These are phyloP conservation scores for Pollenia angustigena DNA, from an alignment of 2,888 invertebrate species.

Conservation along the genomic window DNA sequence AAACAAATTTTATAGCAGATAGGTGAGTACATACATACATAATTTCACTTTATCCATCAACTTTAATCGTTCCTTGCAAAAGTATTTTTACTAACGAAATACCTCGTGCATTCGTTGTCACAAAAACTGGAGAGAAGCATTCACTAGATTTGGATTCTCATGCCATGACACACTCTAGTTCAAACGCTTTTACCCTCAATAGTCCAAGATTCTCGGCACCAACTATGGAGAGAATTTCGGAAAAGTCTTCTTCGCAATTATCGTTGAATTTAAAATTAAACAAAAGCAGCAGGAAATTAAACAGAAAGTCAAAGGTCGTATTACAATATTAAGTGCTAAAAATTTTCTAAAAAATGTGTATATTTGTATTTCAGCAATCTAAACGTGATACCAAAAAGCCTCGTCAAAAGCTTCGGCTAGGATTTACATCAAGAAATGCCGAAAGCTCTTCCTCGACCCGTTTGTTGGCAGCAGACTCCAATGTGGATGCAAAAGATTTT, in stretches of 20 bases:
- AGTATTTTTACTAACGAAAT: constrained; percentile 53
- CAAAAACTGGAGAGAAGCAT: constrained; percentile 70
- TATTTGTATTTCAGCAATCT: constrained; percentile 33
- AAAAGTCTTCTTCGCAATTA: constrained; percentile 37
- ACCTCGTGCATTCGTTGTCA: constrained; percentile 67
- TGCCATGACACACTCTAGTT: not conserved
- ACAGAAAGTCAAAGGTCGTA: constrained; percentile 45
- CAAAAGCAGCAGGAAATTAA: constrained; percentile 30
- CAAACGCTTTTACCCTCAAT: constrained; percentile 37
- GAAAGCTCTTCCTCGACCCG: constrained; percentile 24
- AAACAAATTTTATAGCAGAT: constrained; percentile 72
- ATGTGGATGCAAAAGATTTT: not conserved
- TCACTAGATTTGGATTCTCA: constrained; percentile 59
- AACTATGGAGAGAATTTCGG: constrained; percentile 33
- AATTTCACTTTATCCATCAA: not conserved
- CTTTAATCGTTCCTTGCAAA: not conserved
- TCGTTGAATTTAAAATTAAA: not conserved
- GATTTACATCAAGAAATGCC: constrained; percentile 68
- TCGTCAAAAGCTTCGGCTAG: constrained; percentile 61
- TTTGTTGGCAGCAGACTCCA: not conserved
- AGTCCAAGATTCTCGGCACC: constrained; percentile 26
- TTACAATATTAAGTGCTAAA: too few species aligned
- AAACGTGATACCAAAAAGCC: constrained; percentile 39
- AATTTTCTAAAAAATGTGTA: too few species aligned
- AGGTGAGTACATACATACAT: constrained; percentile 49